phyloP scores from a whole-genome alignment of 2,888 invertebrate genomes.

The Xanthorhoe spadicearia region DNA sequence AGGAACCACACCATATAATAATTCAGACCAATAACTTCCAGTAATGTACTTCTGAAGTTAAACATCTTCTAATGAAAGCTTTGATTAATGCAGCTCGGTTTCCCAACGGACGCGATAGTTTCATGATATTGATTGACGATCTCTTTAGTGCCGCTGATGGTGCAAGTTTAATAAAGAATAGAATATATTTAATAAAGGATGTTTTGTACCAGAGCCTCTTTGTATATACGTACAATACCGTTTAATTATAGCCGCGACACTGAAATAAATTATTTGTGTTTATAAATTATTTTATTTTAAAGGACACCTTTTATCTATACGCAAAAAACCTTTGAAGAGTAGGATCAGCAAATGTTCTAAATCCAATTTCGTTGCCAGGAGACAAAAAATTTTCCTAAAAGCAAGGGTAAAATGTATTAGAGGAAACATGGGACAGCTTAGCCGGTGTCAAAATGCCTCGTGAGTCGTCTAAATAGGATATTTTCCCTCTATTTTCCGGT shows the following conservation, averaged over 20 bases:
- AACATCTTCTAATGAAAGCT: conserved; percentile 49
- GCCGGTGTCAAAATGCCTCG: conserved; percentile 21
- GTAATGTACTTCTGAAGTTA: conserved; percentile 45
- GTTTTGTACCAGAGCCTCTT: too few relatives aligned
- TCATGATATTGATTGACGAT: conserved; percentile 48
- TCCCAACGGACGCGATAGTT: conserved; percentile 45
- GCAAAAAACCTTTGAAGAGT: conserved; percentile 7
- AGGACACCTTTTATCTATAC: too few relatives aligned
- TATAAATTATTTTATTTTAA: too few relatives aligned
- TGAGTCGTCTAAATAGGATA: conserved; percentile 22
- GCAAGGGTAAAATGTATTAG: conserved; percentile 20
- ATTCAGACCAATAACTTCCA: conserved; percentile 33
- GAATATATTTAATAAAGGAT: too few relatives aligned
- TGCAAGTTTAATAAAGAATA: too few relatives aligned
- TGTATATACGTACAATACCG: too few relatives aligned
- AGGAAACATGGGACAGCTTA: conserved; percentile 23
- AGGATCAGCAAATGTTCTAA: background rate
- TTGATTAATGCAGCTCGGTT: conserved; percentile 50
- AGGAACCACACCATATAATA: conserved; percentile 20
- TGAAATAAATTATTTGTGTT: too few relatives aligned
- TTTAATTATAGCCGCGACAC: too few relatives aligned
- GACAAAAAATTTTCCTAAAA: conserved; percentile 16
- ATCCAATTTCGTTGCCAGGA: conserved; percentile 17
- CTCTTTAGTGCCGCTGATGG: background rate
- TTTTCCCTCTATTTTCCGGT: conserved; percentile 22